Evolutionary conservation across 2,888 invertebrate genomes (phyloP), one percentile per base, ranked within the genome.

Genomic region (Drosophila colorata): DNA sequence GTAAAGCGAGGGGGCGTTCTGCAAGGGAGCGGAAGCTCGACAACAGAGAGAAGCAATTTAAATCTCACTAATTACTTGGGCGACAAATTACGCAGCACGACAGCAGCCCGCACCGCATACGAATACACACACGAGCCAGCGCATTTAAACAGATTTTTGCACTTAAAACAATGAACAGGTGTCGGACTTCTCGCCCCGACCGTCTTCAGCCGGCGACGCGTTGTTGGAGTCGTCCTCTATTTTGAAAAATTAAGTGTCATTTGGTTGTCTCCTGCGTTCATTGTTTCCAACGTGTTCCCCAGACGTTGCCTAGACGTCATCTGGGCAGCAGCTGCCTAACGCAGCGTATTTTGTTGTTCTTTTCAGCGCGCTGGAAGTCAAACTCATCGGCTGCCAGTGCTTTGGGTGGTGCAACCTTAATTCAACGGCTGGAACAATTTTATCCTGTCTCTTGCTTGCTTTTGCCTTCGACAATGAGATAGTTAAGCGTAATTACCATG

Each of bases 41-140:
- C 72, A 72, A 69, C 64, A 78, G 80, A 79, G 76, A 80, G 83
- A 89, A 86, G 86, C 88, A 86, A 90, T 90, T 90, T 90, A 90
- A 90, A 90, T 90, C 90, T 90, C 85, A 87, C 90, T 90, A 90
- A 90, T 90, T 90, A 90, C 90, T 88, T 83, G 80, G 80, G 88
- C 90, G 90, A 90, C 90, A 90, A 90, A 90, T 90, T 90, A 86
- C 90, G 71, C 73, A 63, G 66, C 52, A 53, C 60, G 78, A 70
- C 56, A 59, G 53, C 41, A 74, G 46, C 49, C 20, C 23, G 23
- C 40, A 58, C 38, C 69, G 64, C 61, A 70, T 51, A 64, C 44
- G 64, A 63, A 70, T 51, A 64, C 44, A 48, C 53, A 48, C 33
- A 55, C 37, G 3, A 31, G 47, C 33, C 14, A 33, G 9, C 20